Percentiles rank a stretch among this genome's conserved stretches.
Evolutionary conservation across 2,113 vertebrate species (phyloP).

Genomic region (Myocastor coypus): DNA sequence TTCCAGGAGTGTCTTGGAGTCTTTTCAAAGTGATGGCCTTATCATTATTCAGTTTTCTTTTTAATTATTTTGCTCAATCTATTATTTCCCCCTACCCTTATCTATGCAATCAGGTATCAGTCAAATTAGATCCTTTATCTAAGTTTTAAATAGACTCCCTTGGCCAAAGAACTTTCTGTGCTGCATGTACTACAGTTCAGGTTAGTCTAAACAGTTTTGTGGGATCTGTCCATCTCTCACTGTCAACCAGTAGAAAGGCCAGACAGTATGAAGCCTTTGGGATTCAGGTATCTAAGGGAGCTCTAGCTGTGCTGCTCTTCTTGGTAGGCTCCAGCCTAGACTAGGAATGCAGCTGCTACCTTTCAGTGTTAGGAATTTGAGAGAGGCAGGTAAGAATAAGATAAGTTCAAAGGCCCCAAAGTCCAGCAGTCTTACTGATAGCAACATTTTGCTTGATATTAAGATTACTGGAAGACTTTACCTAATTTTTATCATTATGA

Average conservation of each 20-base stretch:
- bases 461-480: background rate
- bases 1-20: background rate
- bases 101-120: background rate
- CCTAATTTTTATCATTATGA: background rate
- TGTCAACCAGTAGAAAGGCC: background rate
- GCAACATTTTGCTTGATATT: background rate
- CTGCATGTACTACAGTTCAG: too few species aligned
- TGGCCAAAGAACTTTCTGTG: background rate
- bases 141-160: background rate
- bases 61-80: background rate
- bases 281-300: background rate
- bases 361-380: background rate
- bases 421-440: background rate
- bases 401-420: background rate
- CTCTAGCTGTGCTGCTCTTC: background rate
- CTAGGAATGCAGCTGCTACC: too few species aligned
- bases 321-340: background rate
- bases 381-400: too few species aligned
- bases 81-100: background rate
- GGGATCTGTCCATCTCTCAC: background rate
- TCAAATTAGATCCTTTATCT: background rate
- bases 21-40: background rate
- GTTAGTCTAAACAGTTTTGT: background rate
- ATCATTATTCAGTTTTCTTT: background rate
- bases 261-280: too few species aligned